Percentiles rank a stretch among this genome's conserved stretches.
Conservation (phyloP, 1,140 invertebrate genomes). For the Brachionus koreanus region DNA sequence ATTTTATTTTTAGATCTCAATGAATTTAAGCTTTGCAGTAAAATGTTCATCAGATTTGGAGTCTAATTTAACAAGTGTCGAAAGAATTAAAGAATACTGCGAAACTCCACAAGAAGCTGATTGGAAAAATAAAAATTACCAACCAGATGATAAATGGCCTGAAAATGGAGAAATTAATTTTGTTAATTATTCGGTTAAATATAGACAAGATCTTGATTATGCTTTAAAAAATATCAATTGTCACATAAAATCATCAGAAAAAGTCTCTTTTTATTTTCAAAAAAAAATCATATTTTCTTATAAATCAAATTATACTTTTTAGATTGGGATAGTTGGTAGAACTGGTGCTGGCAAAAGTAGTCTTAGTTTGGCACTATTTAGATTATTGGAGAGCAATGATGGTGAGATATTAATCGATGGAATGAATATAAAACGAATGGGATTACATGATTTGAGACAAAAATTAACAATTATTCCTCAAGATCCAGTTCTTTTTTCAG, state of each 20-base stretch:
- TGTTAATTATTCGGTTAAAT: slow-evolving; percentile 54
- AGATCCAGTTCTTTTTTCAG: slow-evolving; percentile 82
- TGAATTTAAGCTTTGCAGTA: slow-evolving; percentile 90
- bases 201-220: slow-evolving; percentile 50
- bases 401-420: slow-evolving; percentile 67
- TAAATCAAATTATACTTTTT: neutral
- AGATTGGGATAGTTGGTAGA: slow-evolving; percentile 73
- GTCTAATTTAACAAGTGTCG: slow-evolving; percentile 96
- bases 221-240: slow-evolving; percentile 50
- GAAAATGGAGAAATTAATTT: slow-evolving; percentile 62
- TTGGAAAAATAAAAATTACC: slow-evolving; percentile 48
- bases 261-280: slow-evolving; percentile 47
- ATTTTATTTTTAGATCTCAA: slow-evolving; percentile 65
- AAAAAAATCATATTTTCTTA: slow-evolving; percentile 45
- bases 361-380: slow-evolving; percentile 62
- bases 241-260: slow-evolving; percentile 57
- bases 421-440: slow-evolving; percentile 65
- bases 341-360: slow-evolving; percentile 86
- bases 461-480: slow-evolving; percentile 82
- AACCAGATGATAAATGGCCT: slow-evolving; percentile 62
- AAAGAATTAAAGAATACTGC: slow-evolving; percentile 91
- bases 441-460: slow-evolving; percentile 68
- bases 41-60: slow-evolving; percentile 93
- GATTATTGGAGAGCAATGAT: slow-evolving; percentile 60
- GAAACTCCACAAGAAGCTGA: slow-evolving; percentile 66